Conservation (phyloP, 2,888 invertebrate genomes). For the Syritta pipiens region DNA sequence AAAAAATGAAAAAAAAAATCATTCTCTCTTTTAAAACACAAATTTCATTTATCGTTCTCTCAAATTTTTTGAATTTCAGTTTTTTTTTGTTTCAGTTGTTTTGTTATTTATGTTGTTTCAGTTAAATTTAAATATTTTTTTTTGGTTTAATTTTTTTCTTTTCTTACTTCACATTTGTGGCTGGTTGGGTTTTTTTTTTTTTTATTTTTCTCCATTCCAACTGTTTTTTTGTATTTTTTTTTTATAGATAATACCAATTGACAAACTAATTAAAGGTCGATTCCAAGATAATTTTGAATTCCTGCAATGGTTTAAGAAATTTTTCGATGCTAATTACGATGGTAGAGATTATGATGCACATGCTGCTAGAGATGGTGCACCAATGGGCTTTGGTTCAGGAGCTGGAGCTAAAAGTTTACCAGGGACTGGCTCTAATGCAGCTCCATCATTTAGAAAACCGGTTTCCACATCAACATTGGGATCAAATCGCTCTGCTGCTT, state of each 20-base stretch:
- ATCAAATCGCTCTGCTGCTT: constrained; percentile 72
- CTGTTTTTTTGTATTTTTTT: too few relatives aligned
- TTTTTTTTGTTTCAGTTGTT: constrained; percentile 46
- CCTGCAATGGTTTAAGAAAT: constrained; percentile 99
- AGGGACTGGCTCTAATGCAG: constrained; percentile 72
- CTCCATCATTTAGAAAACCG: constrained; percentile 74
- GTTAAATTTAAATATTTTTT: constrained; percentile 70
- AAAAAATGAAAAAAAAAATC: constrained; percentile 15
- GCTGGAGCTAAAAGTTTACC: constrained; percentile 75
- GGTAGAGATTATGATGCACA: constrained; percentile 96
- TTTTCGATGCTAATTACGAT: constrained; percentile 99
- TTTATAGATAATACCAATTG: constrained; percentile 80
- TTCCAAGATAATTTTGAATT: constrained; percentile 99
- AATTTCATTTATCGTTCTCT: constrained; percentile 54
- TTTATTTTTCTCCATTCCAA: constrained; percentile 67
- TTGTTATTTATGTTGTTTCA: constrained; percentile 36
- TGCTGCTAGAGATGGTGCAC: constrained; percentile 90
- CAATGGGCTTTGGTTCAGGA: constrained; percentile 87
- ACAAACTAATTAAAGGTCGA: constrained; percentile 94
- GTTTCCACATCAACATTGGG: constrained; percentile 68
- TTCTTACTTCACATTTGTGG: constrained; percentile 37
- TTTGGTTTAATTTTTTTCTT: constrained; percentile 25
- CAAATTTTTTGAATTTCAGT: constrained; percentile 49
- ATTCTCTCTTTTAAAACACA: constrained; percentile 68
- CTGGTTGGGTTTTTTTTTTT: constrained; percentile 59